A percentile compares a stretch with the other conserved stretches of the same genome.
Evolutionary conservation across 1,140 invertebrate genomes (phyloP).

Genomic region (Acromyrmex heyeri): DNA sequence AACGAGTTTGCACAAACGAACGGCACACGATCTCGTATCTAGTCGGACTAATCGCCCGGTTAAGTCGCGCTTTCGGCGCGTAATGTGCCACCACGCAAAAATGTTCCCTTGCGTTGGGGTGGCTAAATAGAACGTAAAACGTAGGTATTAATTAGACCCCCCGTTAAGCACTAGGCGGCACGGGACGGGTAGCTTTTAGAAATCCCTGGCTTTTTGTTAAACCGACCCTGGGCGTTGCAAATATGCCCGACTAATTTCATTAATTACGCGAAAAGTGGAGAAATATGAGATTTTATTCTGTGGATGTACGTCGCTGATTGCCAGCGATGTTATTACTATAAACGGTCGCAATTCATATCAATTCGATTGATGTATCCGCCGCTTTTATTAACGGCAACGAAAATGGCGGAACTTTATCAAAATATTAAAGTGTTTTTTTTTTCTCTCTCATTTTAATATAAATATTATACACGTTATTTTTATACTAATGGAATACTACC

Average conservation of each 20-base stretch:
- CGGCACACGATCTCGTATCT: constrained; percentile 15
- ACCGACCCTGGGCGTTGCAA: background rate
- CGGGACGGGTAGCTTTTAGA: constrained; percentile 15
- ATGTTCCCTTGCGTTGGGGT: background rate
- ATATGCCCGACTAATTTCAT: constrained; percentile 46
- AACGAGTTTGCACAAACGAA: constrained; percentile 38
- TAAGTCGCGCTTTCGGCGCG: constrained; percentile 36
- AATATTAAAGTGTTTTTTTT: background rate
- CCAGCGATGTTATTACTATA: constrained; percentile 19
- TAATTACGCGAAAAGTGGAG: constrained; percentile 45
- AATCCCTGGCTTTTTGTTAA: constrained; percentile 30
- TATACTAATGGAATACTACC: background rate
- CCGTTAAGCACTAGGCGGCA: background rate
- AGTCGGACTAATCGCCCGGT: constrained; percentile 29
- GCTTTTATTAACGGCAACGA: constrained; percentile 9
- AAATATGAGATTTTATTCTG: constrained; percentile 45
- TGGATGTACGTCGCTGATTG: constrained; percentile 14
- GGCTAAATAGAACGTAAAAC: constrained; percentile 42
- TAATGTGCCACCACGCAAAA: constrained; percentile 25
- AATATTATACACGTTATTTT: background rate
- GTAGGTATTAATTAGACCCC: constrained; percentile 39
- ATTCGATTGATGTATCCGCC: background rate
- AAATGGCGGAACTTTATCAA: background rate
- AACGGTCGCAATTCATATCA: constrained; percentile 25
- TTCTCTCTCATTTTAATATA: background rate